A percentile compares a stretch with the other conserved stretches of the same genome.
These are phyloP conservation scores for Dendrocincla fuliginosa DNA, from an alignment of 2,797 vertebrate genomes.

Conservation along the genomic window DNA sequence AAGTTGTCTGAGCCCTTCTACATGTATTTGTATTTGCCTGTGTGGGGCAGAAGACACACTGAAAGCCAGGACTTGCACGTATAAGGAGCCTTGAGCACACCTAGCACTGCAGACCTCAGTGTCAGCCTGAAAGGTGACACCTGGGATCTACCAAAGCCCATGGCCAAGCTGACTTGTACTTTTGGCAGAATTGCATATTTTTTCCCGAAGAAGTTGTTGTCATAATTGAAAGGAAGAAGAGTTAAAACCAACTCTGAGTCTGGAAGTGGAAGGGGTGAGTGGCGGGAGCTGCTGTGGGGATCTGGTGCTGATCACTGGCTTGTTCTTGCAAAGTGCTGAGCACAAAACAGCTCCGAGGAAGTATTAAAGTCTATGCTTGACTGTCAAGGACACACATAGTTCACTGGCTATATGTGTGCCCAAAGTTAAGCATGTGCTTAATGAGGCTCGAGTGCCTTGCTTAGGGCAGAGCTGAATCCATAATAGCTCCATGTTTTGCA, in stretches of 20 bases:
- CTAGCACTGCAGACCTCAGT: background rate
- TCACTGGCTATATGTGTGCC: constrained; percentile 47
- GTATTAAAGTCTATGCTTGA: background rate
- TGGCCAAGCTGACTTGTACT: background rate
- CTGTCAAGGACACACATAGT: constrained; percentile 48
- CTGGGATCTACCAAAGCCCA: background rate
- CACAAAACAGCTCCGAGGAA: constrained; percentile 12
- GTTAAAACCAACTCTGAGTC: background rate
- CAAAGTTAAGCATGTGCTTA: constrained; percentile 60
- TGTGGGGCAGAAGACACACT: background rate
- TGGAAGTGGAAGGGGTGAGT: background rate
- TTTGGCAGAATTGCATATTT: background rate
- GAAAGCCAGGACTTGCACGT: background rate
- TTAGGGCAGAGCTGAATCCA: constrained; percentile 33
- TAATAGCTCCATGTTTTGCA: constrained; percentile 37
- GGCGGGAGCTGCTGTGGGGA: background rate
- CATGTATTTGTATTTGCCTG: background rate
- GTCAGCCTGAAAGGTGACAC: background rate
- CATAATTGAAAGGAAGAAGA: background rate
- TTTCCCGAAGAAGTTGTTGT: background rate
- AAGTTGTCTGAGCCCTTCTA: background rate
- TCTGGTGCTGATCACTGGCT: background rate
- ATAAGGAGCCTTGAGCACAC: background rate
- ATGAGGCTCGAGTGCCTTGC: constrained; percentile 43
- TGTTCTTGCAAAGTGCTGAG: background rate